A percentile compares a stretch with the other conserved stretches of the same genome.
These are phyloP conservation scores for Heliconius erato DNA, from an alignment of 2,888 invertebrate genomes.

Conservation along the genomic window DNA sequence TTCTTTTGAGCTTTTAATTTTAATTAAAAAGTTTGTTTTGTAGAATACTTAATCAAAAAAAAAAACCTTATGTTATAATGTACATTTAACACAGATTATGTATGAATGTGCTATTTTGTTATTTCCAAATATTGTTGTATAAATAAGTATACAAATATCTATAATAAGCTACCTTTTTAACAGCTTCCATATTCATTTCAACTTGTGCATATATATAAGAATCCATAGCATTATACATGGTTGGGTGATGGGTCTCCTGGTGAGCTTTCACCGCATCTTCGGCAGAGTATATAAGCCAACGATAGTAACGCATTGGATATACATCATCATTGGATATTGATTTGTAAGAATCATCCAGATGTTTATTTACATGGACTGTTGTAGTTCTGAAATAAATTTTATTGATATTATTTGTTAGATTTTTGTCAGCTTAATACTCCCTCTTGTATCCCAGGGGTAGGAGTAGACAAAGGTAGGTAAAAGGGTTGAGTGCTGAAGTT, in stretches of 20 bases:
- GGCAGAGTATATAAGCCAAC: conserved; percentile 86
- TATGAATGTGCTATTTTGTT: too few relatives aligned
- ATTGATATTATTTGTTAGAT: background rate
- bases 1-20: too few relatives aligned
- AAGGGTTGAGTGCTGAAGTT: too few relatives aligned
- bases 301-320: conserved; percentile 88
- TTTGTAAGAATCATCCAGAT: conserved; percentile 85
- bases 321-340: conserved; percentile 81
- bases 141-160: too few relatives aligned
- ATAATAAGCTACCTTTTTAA: conserved; percentile 83
- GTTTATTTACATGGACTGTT: conserved; percentile 78
- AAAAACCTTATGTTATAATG: too few relatives aligned
- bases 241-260: conserved; percentile 93
- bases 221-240: conserved; percentile 91
- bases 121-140: too few relatives aligned
- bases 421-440: background rate
- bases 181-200: conserved; percentile 92
- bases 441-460: too few relatives aligned
- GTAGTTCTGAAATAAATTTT: conserved; percentile 61
- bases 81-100: too few relatives aligned
- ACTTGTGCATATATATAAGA: conserved; percentile 89
- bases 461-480: too few relatives aligned
- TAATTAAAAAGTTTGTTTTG: too few relatives aligned
- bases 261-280: conserved; percentile 92
- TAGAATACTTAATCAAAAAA: too few relatives aligned